Percentiles rank a stretch among this genome's conserved stretches.
These are phyloP conservation scores for Copidosoma aretas DNA, from an alignment of 2,888 invertebrate genomes.

Conservation along the genomic window DNA sequence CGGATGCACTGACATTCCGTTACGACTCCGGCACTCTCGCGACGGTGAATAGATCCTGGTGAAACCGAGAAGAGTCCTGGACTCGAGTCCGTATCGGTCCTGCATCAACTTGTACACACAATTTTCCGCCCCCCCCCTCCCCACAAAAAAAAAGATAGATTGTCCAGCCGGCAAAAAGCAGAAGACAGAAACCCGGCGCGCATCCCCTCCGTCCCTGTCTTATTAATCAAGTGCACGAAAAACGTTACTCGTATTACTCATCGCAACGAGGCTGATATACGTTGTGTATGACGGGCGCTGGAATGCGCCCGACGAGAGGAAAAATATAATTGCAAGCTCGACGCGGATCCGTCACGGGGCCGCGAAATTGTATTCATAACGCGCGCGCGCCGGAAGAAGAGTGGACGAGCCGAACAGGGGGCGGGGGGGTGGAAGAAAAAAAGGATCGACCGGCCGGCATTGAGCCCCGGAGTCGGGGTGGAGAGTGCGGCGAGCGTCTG, in stretches of 20 bases:
- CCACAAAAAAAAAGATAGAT: not conserved
- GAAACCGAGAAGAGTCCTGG: constrained; percentile 12
- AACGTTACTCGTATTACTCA: constrained; percentile 24
- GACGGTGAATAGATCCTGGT: constrained; percentile 12
- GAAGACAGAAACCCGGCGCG: constrained; percentile 2
- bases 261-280: not conserved
- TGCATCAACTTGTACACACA: not conserved
- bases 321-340: constrained; percentile 30
- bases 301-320: constrained; percentile 21
- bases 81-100: not conserved
- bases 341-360: constrained; percentile 26
- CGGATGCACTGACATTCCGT: no score
- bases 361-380: constrained; percentile 33
- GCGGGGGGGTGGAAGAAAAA: constrained; percentile 18
- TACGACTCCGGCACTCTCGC: not conserved
- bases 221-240: constrained; percentile 31
- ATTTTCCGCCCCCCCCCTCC: constrained; percentile 9
- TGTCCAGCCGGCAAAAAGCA: not conserved
- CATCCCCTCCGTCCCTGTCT: not conserved
- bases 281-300: constrained; percentile 11
- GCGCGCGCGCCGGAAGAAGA: constrained; percentile 9
- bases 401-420: not conserved
- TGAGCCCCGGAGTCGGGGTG: constrained; percentile 26
- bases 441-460: constrained; percentile 29
- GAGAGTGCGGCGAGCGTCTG: constrained; percentile 37